A percentile compares a stretch with the other conserved stretches of the same genome.
phyloP scores from a whole-genome alignment of 2,888 invertebrate species.

The Parnassius smintheus region DNA sequence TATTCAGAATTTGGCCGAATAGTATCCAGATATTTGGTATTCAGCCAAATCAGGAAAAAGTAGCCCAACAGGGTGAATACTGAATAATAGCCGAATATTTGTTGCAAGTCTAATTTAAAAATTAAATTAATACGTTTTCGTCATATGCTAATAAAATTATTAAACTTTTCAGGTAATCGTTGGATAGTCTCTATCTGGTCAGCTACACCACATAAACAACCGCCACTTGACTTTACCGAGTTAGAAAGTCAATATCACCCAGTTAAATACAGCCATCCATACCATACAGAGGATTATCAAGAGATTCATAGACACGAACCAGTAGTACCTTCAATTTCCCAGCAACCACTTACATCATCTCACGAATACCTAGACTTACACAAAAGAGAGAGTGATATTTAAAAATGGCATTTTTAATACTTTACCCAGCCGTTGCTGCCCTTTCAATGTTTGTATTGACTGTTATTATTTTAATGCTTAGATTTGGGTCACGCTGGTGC shows the following conservation, averaged over 20 bases:
- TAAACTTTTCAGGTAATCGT: constrained; percentile 84
- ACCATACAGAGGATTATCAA: constrained; percentile 51
- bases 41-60: too few species aligned
- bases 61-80: too few species aligned
- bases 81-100: too few species aligned
- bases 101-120: too few species aligned
- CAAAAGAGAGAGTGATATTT: constrained; percentile 91
- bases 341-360: constrained; percentile 67
- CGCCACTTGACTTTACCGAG: constrained; percentile 89
- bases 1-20: too few species aligned
- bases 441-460: constrained; percentile 87
- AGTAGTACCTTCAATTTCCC: constrained; percentile 59
- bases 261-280: constrained; percentile 56
- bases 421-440: constrained; percentile 89
- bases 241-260: constrained; percentile 76
- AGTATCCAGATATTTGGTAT: too few species aligned
- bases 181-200: constrained; percentile 93
- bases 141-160: too few species aligned
- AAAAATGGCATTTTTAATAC: constrained; percentile 86
- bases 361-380: constrained; percentile 84
- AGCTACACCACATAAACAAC: constrained; percentile 90
- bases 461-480: constrained; percentile 87
- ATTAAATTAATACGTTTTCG: too few species aligned
- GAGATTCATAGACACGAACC: constrained; percentile 45
- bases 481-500: constrained; percentile 87